These are phyloP conservation scores for Chauna torquata DNA, from an alignment of 2,113 vertebrate species.

Conservation along the genomic window DNA sequence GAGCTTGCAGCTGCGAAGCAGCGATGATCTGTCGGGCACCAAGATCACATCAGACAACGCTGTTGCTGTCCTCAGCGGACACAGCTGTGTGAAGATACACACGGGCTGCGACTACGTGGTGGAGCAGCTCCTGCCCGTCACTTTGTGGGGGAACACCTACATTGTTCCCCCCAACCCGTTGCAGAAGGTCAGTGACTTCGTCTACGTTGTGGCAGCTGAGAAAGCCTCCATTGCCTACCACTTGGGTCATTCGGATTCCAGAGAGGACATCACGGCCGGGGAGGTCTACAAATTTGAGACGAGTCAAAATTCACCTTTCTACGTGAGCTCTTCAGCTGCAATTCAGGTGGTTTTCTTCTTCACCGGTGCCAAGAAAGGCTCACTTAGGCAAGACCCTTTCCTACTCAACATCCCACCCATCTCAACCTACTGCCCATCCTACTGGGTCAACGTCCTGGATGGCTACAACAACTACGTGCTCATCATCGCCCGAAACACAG, in stretches of 20 bases:
- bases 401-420: constrained; percentile 64
- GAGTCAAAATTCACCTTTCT: fast-evolving
- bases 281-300: fast-evolving
- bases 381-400: constrained; percentile 48
- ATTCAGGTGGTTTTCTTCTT: constrained; percentile 24
- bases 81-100: constrained; percentile 65
- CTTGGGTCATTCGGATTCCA: fast-evolving
- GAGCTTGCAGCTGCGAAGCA: constrained; percentile 73
- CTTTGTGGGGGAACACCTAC: constrained; percentile 71
- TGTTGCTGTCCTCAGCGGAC: constrained; percentile 71
- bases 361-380: background rate
- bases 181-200: background rate
- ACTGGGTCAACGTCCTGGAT: constrained; percentile 4
- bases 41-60: constrained; percentile 36
- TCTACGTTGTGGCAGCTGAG: constrained; percentile 67
- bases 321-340: fast-evolving
- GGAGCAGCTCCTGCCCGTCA: constrained; percentile 77
- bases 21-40: constrained; percentile 49
- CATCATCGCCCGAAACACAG: constrained; percentile 35
- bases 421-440: constrained; percentile 65
- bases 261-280: fast-evolving
- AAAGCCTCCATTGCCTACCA: constrained; percentile 22
- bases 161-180: constrained; percentile 54
- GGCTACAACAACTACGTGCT: constrained; percentile 60
- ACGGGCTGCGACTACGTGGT: constrained; percentile 71